Percentiles rank a stretch among this genome's conserved stretches.
phyloP scores from a whole-genome alignment of 37 sponge, comb jelly and placozoan species.

The Beroe ovata region DNA sequence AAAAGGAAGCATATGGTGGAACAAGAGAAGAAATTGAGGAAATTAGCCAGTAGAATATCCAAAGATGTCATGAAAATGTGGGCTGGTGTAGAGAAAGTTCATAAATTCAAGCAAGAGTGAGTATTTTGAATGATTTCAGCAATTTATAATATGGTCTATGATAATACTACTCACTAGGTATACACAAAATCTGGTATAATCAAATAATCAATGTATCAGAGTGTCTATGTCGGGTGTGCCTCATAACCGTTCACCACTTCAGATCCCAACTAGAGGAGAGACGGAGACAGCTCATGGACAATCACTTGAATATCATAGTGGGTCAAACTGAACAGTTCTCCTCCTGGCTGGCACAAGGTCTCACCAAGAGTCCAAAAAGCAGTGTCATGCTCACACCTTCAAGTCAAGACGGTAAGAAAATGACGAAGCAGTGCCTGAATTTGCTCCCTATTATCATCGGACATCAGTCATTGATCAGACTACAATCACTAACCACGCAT shows the following conservation, averaged over 20 bases:
- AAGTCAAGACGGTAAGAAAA: slow-evolving; percentile 34
- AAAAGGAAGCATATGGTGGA: slow-evolving; percentile 74
- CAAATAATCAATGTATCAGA: no score
- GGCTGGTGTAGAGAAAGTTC: slow-evolving; percentile 59
- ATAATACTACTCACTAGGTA: no score
- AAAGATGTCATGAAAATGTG: slow-evolving; percentile 80
- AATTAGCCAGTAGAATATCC: slow-evolving; percentile 86
- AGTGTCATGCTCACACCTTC: slow-evolving; percentile 56
- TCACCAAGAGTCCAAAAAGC: slow-evolving; percentile 24
- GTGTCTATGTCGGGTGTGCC: no score
- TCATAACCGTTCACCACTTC: no score
- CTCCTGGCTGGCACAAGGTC: slow-evolving; percentile 87
- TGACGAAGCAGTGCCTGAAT: no score
- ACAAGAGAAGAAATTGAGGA: slow-evolving; percentile 75
- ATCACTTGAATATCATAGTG: slow-evolving; percentile 88
- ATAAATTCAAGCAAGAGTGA: slow-evolving; percentile 51
- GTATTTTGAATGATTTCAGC: no score
- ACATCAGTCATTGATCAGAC: no score
- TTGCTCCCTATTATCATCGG: no score
- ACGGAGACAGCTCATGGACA: slow-evolving; percentile 81
- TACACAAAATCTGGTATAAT: no score
- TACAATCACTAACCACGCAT: no score
- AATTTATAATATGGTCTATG: no score
- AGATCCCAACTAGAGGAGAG: slow-evolving; percentile 79
- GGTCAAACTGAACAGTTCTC: slow-evolving; percentile 97